These are phyloP conservation scores for Daboia siamensis DNA, from an alignment of 2,113 vertebrate species.

Conservation along the genomic window DNA sequence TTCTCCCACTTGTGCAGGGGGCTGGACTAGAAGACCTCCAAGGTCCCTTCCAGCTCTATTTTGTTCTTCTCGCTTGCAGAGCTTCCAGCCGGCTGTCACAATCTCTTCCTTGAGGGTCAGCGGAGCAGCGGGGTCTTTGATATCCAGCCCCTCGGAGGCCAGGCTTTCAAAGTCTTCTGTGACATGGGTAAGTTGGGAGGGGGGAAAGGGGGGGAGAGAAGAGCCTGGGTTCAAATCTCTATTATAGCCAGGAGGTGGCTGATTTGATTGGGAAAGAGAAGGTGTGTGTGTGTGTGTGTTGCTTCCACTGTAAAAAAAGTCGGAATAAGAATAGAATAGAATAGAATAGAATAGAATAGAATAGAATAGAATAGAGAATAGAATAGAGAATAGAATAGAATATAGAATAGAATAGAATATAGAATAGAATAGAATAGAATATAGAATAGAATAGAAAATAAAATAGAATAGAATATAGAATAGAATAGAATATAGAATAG, in stretches of 20 bases:
- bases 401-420: no score
- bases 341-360: background rate
- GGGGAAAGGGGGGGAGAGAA: no score
- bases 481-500: no score
- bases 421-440: no score
- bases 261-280: background rate
- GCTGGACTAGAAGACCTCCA: no score
- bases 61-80: constrained; percentile 56
- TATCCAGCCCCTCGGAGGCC: constrained; percentile 78
- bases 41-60: no score
- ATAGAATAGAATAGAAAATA: no score
- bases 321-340: no score
- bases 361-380: no score
- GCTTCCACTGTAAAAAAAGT: background rate
- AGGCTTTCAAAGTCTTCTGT: constrained; percentile 84
- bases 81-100: constrained; percentile 79
- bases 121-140: constrained; percentile 79
- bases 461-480: no score
- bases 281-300: fast-evolving
- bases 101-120: constrained; percentile 83
- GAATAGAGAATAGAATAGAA: no score
- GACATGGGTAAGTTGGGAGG: constrained; percentile 67
- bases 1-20: no score
- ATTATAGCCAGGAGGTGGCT: background rate
- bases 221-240: background rate